Evolutionary conservation across 2,888 invertebrate genomes (phyloP), one percentile per base, ranked within the genome.

Genomic region (Marasmarcha lunaedactyla): DNA sequence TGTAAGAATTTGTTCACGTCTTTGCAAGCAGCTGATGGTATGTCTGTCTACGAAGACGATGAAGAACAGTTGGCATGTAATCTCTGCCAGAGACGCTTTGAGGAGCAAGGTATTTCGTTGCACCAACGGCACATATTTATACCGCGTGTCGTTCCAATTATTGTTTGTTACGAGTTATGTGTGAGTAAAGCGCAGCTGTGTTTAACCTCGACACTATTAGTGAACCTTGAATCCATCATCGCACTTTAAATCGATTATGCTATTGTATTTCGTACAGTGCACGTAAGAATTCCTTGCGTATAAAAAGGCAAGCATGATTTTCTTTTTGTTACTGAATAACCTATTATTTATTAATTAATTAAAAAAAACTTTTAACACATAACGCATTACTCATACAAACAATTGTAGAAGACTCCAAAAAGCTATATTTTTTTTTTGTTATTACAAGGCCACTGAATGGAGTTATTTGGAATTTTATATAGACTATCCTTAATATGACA

Each of bases 21-120:
- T 86, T 85, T 86, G 85, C 86, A 84, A 87, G 84, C 87, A 87
- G 87, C 87, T 85, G 85, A 86, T 70, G 87, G 86, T 81, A 73
- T 73, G 64, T 84, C 85, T 71, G 84, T 86, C 81, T 84, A 84
- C 76, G 83, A 86, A 73, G 86, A 87, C 81, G 86, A 86, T 71
- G 87, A 86, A 71, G 87, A 87, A 85, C 87, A 86, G 79, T 85
- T 86, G 78, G 87, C 86, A 85, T 89, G 89, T 83, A 89, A 88
- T 77, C 88, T 89, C 85, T 89, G 89, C 86, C 89, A 89, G 86
- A 88, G 89, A 85, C 88, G 89, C 72, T 89, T 89, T 87, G 89
- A 89, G 83, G 88, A 88, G 85, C 89, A 89, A 89, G 89, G 89
- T 89, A 89, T 86, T 78, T 71, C 69, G 63, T 59, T 14, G 63